Base-by-base conservation (phyloP, 2,797 vertebrate species). In the Thunnus albacares region DNA sequence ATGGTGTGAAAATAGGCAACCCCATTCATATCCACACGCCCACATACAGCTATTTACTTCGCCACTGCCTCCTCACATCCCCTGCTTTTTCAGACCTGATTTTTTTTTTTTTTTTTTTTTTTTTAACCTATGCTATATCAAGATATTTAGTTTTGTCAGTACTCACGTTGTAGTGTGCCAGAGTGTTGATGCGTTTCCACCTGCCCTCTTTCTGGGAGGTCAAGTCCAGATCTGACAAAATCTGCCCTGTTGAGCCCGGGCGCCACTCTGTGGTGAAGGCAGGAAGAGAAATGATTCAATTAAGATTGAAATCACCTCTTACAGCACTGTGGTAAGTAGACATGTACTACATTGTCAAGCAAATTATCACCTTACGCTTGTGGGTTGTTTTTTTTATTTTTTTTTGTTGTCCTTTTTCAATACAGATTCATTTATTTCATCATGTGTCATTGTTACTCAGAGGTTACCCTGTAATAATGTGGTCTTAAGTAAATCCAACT, bases 111-210 rank as follows among this genome's bases (percentile, higher is more conserved):
- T 14, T 17, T 20, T 63, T 74, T 52, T 55, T 56, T 8, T 33
- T 33, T 33, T 33, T 33, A 6, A 60, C 18, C 2, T n/a, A 51
- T 24, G n/a, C 56, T 73, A 56, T 38, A 75, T 41, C 24, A 43
- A 38, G 70, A 43, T 14, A 56, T 43, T n/a, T 38, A 20, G 24
- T 61, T 47, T 47, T 52, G 52, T 59, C 63, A 53, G 47, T 73
- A 89, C 97, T 98, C 94, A 99, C 98, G 0, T 99, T 99, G 89
- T 99, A 99, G 90, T 99, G 98, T 75, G 97, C 98, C 79, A 99
- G 94, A 0, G 98, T 99, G 94, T 99, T 99, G 94, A 98, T 94
- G 43, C 96, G 97, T 75, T 91, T 97, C 97, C 97, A 99, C 77
- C 97, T 95, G 92, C 98, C 97, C 38, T 99, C 98, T 82, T 96